Evolutionary conservation across 2,888 invertebrate genomes (phyloP), one percentile per base, ranked within the genome.

Genomic region (Eugnorisma glareosa): DNA sequence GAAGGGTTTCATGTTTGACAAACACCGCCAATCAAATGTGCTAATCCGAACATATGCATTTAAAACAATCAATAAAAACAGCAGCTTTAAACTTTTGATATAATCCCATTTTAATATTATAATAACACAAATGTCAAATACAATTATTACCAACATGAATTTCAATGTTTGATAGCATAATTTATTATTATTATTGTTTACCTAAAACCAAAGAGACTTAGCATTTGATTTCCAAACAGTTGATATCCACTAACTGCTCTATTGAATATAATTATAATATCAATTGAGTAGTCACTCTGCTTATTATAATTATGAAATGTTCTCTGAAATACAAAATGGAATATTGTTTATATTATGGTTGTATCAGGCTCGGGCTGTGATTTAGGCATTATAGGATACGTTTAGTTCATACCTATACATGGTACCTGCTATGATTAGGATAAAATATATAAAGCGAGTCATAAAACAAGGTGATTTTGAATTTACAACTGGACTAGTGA

Each of bases 151-250:
- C 18, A 31, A 59, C 15, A 81, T 68, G 31, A 64, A 77, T 67
- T 77, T 66, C 15, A 69, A 66, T 73, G 51, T 68, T 82, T 48
- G 21, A 64, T 67, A 83, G 40, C 66, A 69, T 40, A 66, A 79
- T 54, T 54, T 18, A 35, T 69, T 51, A 68, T 69, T 51, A 68
- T 67, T 82, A 82, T 67, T 73, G 63, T 71, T 71, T 71, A 64
- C 18, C 15, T 66, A 21, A 51, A 68, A 54, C 24, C 35, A 74
- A 83, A 73, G 15, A 13, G 37, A 77, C 79, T 78, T 69, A 67
- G 67, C 66, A 83, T 78, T 78, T 67, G 61, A 64, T 75, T 74
- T 63, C 1, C 18, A 75, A 78, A 71, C 37, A 48, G 24, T 76
- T 35, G 40, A 77, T 24, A 63, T 51, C 6, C n/a, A 21, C 13